phyloP scores from a whole-genome alignment of 2,797 vertebrate genomes.

The Podargus strigoides region DNA sequence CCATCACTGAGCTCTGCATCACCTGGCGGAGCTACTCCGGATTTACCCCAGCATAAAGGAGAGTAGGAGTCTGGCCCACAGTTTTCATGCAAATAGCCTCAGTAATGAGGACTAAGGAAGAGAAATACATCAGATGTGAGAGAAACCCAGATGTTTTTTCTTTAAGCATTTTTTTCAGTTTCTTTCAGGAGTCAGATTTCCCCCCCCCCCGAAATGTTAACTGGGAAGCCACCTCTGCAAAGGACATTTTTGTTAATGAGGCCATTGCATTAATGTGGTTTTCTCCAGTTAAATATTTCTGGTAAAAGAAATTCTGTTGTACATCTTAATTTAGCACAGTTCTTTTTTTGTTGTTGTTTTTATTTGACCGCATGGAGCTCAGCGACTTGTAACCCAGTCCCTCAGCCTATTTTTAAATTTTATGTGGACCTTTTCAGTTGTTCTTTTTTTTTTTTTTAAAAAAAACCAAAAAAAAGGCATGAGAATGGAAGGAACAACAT shows the following conservation, averaged over 20 bases:
- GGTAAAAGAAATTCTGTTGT: slow-evolving; percentile 62
- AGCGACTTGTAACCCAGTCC: slow-evolving; percentile 63
- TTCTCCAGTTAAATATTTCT: slow-evolving; percentile 64
- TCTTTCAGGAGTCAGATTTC: neutral
- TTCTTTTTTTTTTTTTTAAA: slow-evolving; percentile 9
- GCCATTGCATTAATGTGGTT: slow-evolving; percentile 41
- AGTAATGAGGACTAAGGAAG: neutral
- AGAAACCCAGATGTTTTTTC: neutral
- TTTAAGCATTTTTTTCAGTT: neutral
- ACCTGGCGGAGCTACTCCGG: neutral
- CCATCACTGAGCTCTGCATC: neutral
- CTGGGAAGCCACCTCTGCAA: slow-evolving; percentile 27
- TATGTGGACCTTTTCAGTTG: slow-evolving; percentile 40
- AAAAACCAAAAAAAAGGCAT: too few species aligned
- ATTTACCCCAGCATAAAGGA: neutral
- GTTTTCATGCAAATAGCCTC: neutral
- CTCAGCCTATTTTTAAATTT: slow-evolving; percentile 75
- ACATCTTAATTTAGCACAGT: slow-evolving; percentile 52
- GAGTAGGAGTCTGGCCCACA: neutral
- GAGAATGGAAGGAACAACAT: slow-evolving; percentile 68
- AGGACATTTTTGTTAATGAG: slow-evolving; percentile 54
- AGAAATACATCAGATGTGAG: neutral
- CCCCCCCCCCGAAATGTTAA: neutral
- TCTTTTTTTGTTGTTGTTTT: slow-evolving; percentile 44
- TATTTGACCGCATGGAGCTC: slow-evolving; percentile 51